Evolutionary conservation across 2,797 vertebrate genomes (phyloP), one percentile per base, ranked within the genome.

Genomic region (Salarias fasciatus): DNA sequence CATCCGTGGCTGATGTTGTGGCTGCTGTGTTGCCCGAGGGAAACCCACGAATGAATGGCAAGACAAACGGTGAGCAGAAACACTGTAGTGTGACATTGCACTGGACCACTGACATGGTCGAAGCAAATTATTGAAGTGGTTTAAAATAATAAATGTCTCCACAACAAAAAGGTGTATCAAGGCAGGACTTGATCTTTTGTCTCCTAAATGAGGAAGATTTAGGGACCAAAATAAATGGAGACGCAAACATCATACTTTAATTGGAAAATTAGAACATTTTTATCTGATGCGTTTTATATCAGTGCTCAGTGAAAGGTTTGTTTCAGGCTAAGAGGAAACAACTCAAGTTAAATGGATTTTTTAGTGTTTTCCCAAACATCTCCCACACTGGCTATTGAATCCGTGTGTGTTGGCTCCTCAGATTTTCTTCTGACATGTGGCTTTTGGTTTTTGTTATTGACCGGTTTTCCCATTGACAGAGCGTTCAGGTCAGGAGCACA

Each of bases 401-500:
- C 6, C 31, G 8, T 3, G 31, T 11, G 14, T 5, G 1, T n/a
- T 44, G 44, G 30, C 15, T 5, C 35, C 51, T 51, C 40, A 60
- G 35, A 9, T 33, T 53, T 58, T 35, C 13, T 50, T 51, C 31
- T 59, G 38, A 49, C 42, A 41, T 30, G 42, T 45, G 18, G 50
- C 14, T 50, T 15, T 69, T 11, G 65, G 24, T 51, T 73, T 64
- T 63, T 69, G 18, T 61, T 65, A 28, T 44, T 45, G 29, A 30
- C 24, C 11, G 36, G 14, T 15, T 9, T 18, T 9, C 5, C 31
- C 13, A 54, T 47, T 59, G 55, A 68, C 60, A 49, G 30, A 52
- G 24, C 15, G 6, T n/a, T 12, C 35, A 31, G 33, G 69, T 72
- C 54, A 53, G 75, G 61, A 85, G 53, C 52, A 44, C 15, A 5